These are phyloP conservation scores for Ptychoptera albimana DNA, from an alignment of 2,888 invertebrate species.

Conservation along the genomic window DNA sequence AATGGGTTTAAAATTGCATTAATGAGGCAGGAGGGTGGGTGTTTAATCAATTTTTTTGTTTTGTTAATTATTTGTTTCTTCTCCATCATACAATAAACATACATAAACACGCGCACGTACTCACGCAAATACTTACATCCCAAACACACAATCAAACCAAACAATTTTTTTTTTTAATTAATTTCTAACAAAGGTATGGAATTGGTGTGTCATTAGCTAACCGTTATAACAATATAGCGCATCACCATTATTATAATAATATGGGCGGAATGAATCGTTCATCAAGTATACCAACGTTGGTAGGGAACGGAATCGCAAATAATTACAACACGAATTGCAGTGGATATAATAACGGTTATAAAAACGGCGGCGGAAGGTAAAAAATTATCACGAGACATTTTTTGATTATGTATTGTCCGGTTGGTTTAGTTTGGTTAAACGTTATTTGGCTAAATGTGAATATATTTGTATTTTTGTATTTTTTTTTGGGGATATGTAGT, in stretches of 20 bases:
- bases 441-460: too few species aligned
- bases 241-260: constrained; percentile 24
- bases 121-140: too few species aligned
- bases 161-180: too few species aligned
- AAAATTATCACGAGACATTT: constrained; percentile 7
- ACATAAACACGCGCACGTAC: too few species aligned
- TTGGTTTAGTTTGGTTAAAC: too few species aligned
- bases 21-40: background rate
- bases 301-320: background rate
- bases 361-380: constrained; percentile 22
- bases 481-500: too few species aligned
- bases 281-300: constrained; percentile 75
- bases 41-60: constrained; percentile 5
- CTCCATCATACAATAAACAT: constrained; percentile 11
- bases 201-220: background rate
- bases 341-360: too few species aligned
- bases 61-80: constrained; percentile 10
- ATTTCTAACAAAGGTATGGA: constrained; percentile 3
- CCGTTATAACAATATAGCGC: constrained; percentile 10
- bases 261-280: constrained; percentile 71
- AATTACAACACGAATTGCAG: too few species aligned
- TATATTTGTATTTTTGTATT: too few species aligned
- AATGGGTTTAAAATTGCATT: background rate
- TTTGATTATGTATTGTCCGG: background rate
- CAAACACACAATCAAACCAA: too few species aligned